phyloP scores from a whole-genome alignment of 2,888 invertebrate species.

The Trichogramma evanescens region DNA sequence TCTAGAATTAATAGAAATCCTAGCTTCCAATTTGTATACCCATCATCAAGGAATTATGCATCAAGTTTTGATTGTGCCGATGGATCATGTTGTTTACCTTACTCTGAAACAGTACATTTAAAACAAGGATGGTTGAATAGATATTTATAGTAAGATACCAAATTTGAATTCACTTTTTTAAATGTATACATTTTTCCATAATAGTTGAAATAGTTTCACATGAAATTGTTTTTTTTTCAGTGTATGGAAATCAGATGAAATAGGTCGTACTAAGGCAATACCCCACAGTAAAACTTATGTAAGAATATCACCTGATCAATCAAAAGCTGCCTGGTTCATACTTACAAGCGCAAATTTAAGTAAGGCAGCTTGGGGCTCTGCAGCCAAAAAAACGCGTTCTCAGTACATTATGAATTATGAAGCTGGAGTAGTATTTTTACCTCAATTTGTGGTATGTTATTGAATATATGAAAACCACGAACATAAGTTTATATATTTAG shows the following conservation, averaged over 20 bases:
- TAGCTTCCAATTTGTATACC: conserved; percentile 63
- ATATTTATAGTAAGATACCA: conserved; percentile 63
- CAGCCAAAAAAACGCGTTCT: conserved; percentile 46
- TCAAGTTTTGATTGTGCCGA: conserved; percentile 75
- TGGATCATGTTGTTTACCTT: conserved; percentile 86
- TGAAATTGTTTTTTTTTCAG: conserved; percentile 45
- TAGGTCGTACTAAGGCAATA: conserved; percentile 72
- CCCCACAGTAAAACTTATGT: conserved; percentile 93
- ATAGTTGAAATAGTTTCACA: not conserved
- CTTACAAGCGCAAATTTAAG: conserved; percentile 93
- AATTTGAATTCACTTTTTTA: not conserved
- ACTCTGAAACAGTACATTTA: conserved; percentile 64
- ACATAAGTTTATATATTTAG: not conserved
- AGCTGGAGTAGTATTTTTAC: conserved; percentile 82
- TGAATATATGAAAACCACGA: conserved; percentile 20
- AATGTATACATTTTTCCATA: not conserved
- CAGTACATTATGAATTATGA: conserved; percentile 78
- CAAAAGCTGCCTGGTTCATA: conserved; percentile 72
- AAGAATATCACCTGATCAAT: conserved; percentile 62
- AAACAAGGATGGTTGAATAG: conserved; percentile 80
- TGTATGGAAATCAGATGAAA: conserved; percentile 73
- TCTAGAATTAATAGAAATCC: conserved; percentile 53
- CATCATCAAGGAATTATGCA: conserved; percentile 75
- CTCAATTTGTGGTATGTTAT: conserved; percentile 68
- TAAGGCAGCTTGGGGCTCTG: conserved; percentile 92